These are phyloP conservation scores for Dolomedes plantarius DNA, from an alignment of 2,888 invertebrate species.

Conservation along the genomic window DNA sequence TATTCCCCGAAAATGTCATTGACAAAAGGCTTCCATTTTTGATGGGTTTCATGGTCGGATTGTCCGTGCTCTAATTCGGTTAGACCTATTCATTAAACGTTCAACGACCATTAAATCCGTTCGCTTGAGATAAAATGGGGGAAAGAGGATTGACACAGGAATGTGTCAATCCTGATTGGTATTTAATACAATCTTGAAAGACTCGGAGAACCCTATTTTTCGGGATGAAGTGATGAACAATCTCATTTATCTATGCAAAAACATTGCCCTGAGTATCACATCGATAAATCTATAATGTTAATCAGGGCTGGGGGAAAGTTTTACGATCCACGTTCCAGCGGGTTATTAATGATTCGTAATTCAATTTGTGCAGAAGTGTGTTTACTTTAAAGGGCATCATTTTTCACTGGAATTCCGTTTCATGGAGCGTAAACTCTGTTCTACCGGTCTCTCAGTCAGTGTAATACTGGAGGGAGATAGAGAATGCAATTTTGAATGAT, in stretches of 20 bases:
- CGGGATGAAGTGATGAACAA: not conserved
- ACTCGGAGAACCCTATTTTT: not conserved
- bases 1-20: no score
- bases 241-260: not conserved
- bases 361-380: slow-evolving; percentile 43
- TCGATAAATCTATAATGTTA: slow-evolving; percentile 64
- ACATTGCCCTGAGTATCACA: not conserved
- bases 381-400: slow-evolving; percentile 54
- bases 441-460: no score
- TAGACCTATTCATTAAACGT: no score
- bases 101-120: not conserved
- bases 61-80: no score
- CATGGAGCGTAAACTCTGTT: slow-evolving; percentile 10
- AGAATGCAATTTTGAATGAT: no score
- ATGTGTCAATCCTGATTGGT: no score
- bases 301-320: slow-evolving; percentile 31
- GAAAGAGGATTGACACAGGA: not conserved
- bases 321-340: slow-evolving; percentile 14
- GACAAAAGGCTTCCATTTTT: no score
- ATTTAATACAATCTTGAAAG: no score
- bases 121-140: not conserved
- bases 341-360: slow-evolving; percentile 50
- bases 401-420: slow-evolving; percentile 45
- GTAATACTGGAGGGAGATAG: no score
- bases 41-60: no score